Evolutionary conservation across 2,113 vertebrate species (phyloP).

Genomic region (Myrmecophaga tridactyla): DNA sequence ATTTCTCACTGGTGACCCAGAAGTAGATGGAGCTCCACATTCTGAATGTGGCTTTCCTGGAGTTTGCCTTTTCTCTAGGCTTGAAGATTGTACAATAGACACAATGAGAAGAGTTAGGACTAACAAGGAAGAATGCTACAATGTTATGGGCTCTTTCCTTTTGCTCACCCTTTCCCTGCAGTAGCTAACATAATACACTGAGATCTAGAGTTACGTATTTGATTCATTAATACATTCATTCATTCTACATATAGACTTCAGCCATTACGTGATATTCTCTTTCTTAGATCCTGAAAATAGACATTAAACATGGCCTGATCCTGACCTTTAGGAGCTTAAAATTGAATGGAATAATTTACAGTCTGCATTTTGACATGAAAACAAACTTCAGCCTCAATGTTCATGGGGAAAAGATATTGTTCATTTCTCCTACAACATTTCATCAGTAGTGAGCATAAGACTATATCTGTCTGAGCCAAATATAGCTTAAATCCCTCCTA

Average conservation of each 20-base stretch:
- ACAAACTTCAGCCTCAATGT: neutral
- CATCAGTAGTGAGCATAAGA: neutral
- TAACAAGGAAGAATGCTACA: neutral
- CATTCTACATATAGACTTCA: neutral
- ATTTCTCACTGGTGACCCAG: neutral
- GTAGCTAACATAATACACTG: neutral
- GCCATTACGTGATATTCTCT: neutral
- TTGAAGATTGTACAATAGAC: neutral
- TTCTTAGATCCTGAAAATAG: neutral
- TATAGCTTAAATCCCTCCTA: neutral
- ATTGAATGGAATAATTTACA: neutral
- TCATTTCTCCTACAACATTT: neutral
- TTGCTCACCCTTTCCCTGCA: neutral
- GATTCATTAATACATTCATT: neutral
- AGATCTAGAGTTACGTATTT: neutral
- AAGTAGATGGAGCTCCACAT: neutral
- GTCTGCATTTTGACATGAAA: neutral
- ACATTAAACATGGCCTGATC: neutral
- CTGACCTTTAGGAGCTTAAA: neutral
- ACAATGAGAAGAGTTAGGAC: neutral
- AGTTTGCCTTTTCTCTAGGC: neutral
- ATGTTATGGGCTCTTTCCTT: neutral
- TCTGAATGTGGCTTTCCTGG: neutral
- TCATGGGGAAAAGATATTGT: neutral
- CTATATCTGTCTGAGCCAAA: neutral